A percentile compares a stretch with the other conserved stretches of the same genome.
Evolutionary conservation across 2,888 invertebrate genomes (phyloP).

Genomic region (Empis stercorea): DNA sequence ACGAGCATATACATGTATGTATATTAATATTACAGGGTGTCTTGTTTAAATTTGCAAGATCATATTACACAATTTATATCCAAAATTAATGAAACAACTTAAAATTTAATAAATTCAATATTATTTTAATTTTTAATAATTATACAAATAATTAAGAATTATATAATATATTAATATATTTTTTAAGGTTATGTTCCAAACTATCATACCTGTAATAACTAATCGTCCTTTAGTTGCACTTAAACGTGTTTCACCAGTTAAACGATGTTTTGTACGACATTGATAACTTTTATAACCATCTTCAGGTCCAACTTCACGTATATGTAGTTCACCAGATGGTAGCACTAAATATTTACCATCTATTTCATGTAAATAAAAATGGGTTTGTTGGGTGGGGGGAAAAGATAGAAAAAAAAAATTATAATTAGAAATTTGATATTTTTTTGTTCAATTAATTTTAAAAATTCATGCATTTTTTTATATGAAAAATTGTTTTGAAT

Average conservation of each 20-base stretch:
- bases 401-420: conserved; percentile 8
- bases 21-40: too few relatives aligned
- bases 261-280: conserved; percentile 83
- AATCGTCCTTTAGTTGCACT: conserved; percentile 88
- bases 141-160: too few relatives aligned
- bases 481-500: too few relatives aligned
- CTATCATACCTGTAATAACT: conserved; percentile 84
- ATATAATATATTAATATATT: conserved; percentile 7
- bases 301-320: conserved; percentile 86
- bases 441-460: neutral
- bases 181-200: conserved; percentile 10
- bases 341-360: conserved; percentile 92
- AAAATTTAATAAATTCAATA: neutral
- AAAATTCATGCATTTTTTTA: neutral
- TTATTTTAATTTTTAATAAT: neutral
- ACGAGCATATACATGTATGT: too few relatives aligned
- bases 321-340: conserved; percentile 89
- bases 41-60: too few relatives aligned
- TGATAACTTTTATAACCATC: conserved; percentile 91
- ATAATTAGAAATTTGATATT: conserved; percentile 3
- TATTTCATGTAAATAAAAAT: too few relatives aligned
- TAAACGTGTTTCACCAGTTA: conserved; percentile 83
- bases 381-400: too few relatives aligned
- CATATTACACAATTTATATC: too few relatives aligned
- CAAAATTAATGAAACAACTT: neutral